Conservation (phyloP, 2,888 invertebrate genomes). For the Amphipoea lucens region DNA sequence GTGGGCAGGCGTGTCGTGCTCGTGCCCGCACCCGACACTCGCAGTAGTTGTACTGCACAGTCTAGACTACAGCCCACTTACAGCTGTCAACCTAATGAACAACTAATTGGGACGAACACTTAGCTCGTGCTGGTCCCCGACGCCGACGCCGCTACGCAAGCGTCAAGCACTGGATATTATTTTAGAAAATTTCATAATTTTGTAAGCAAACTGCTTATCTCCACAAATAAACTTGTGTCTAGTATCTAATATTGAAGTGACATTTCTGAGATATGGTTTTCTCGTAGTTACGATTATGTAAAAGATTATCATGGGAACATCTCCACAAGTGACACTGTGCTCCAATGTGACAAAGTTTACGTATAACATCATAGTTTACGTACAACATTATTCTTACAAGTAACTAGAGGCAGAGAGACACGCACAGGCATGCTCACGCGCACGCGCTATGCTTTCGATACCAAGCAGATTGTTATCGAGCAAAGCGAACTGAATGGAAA, state of each 20-base stretch:
- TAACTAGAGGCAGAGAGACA: neutral
- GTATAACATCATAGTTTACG: neutral
- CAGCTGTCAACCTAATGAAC: neutral
- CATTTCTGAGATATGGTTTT: neutral
- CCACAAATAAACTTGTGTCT: neutral
- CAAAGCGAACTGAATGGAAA: neutral
- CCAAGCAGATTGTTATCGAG: neutral
- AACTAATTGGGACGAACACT: slow-evolving; percentile 11
- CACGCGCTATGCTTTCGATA: neutral
- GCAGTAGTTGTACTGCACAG: neutral
- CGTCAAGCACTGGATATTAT: neutral
- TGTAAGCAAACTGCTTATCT: neutral
- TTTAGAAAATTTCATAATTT: neutral
- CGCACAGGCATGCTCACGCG: neutral
- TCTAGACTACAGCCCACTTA: neutral
- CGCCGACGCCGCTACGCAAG: neutral
- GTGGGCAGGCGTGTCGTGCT: neutral
- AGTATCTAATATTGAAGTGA: neutral
- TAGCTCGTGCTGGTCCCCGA: neutral
- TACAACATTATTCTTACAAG: neutral
- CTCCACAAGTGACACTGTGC: too few species aligned
- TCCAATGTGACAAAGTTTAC: neutral
- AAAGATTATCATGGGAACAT: neutral
- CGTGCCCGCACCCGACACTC: neutral
- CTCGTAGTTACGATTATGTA: neutral